phyloP scores from a whole-genome alignment of 2,797 vertebrate genomes.

The Diplodus puntazzo region DNA sequence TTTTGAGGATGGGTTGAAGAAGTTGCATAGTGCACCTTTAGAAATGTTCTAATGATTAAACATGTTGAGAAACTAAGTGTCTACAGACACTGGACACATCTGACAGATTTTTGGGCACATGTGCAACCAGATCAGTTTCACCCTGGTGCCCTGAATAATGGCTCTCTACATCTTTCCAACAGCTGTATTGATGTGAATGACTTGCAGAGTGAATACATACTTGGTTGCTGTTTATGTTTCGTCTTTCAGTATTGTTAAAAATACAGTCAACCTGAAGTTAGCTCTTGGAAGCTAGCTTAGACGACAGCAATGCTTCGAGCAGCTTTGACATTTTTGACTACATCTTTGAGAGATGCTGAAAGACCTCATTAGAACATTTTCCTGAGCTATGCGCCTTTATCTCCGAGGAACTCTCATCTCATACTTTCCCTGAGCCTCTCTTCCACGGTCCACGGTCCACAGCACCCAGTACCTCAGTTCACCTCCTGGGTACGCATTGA shows the following conservation, averaged over 20 bases:
- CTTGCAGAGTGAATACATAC: not conserved
- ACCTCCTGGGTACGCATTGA: slow-evolving; percentile 61
- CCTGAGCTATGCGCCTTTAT: not conserved
- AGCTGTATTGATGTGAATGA: slow-evolving; percentile 16
- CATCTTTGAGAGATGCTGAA: slow-evolving; percentile 11
- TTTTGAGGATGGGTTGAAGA: too few relatives aligned
- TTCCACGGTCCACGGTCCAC: slow-evolving; percentile 39
- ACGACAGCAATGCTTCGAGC: too few relatives aligned
- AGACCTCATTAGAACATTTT: slow-evolving; percentile 33
- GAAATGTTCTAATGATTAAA: too few relatives aligned
- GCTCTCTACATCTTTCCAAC: not conserved
- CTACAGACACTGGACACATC: too few relatives aligned
- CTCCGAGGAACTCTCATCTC: slow-evolving; percentile 40
- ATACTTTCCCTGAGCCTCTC: slow-evolving; percentile 26
- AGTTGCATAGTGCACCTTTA: too few relatives aligned
- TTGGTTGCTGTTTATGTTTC: not conserved
- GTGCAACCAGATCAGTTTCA: too few relatives aligned
- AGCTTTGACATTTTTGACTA: slow-evolving; percentile 24
- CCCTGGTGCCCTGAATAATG: too few relatives aligned
- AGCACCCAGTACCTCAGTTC: slow-evolving; percentile 12
- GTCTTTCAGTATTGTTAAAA: not conserved
- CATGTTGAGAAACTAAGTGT: too few relatives aligned
- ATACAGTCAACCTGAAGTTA: too few relatives aligned
- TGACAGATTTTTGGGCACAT: too few relatives aligned
- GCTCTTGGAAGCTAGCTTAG: too few relatives aligned